Conservation (phyloP, 2,888 invertebrate genomes). For the Brenthis hecate region DNA sequence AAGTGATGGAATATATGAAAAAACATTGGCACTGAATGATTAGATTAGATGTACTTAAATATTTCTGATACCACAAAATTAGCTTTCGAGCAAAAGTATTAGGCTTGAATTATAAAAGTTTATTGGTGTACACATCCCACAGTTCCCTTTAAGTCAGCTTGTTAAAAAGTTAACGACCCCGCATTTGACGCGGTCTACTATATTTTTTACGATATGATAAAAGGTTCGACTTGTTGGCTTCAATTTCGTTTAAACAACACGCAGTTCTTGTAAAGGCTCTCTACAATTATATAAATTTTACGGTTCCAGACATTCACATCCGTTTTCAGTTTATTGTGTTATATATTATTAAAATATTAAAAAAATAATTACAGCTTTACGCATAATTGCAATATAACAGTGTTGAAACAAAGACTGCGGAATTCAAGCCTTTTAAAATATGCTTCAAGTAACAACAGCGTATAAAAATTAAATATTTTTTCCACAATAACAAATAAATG, state of each 20-base stretch:
- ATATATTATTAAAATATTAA: conserved; percentile 9
- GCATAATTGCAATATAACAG: not conserved
- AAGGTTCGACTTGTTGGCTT: conserved; percentile 46
- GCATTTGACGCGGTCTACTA: conserved; percentile 43
- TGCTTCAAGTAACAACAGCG: not conserved
- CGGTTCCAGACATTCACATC: conserved; percentile 4
- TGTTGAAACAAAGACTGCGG: not conserved
- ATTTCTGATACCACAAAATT: conserved; percentile 1
- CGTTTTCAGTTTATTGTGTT: conserved; percentile 3
- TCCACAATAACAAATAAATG: not conserved
- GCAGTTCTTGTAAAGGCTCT: conserved; percentile 7
- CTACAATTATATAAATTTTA: conserved; percentile 17
- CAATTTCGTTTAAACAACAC: conserved; percentile 40
- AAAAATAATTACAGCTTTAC: conserved; percentile 2
- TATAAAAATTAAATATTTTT: not conserved
- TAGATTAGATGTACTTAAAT: not conserved
- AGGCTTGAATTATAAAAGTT: conserved; percentile 29
- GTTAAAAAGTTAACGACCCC: conserved; percentile 46
- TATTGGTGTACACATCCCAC: conserved; percentile 30
- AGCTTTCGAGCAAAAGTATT: conserved; percentile 33
- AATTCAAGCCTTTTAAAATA: not conserved
- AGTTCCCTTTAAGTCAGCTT: conserved; percentile 41
- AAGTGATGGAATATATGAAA: not conserved
- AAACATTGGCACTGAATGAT: too few species aligned
- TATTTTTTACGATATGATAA: conserved; percentile 49